Percentiles rank a stretch among this genome's conserved stretches.
Conservation (phyloP, 2,113 vertebrate species). For the Alosa alosa region DNA sequence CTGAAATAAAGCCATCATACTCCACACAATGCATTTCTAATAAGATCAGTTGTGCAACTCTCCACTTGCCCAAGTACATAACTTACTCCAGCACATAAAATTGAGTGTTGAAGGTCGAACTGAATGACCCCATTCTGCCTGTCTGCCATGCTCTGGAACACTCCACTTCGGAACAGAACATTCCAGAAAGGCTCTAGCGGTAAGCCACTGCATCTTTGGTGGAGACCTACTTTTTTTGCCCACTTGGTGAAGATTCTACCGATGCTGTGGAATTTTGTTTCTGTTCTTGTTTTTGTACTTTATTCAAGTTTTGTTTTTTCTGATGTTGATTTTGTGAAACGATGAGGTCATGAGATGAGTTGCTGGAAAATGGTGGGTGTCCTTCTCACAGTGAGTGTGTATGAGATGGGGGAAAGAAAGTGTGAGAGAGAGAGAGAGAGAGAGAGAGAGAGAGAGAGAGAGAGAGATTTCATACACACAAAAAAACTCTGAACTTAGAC, state of each 20-base stretch:
- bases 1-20: not conserved
- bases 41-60: not conserved
- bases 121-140: not conserved
- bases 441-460: not conserved
- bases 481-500: not conserved
- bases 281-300: not conserved
- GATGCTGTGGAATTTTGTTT: not conserved
- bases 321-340: not conserved
- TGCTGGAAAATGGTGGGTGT: not conserved
- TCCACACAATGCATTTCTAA: not conserved
- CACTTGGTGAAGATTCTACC: not conserved
- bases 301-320: not conserved
- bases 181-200: not conserved
- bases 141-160: not conserved
- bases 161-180: not conserved
- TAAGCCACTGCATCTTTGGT: conserved; percentile 3
- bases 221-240: not conserved
- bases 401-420: conserved; percentile 27
- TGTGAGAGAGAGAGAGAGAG: not conserved
- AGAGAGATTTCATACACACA: not conserved
- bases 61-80: not conserved
- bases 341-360: not conserved
- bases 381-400: conserved; percentile 1
- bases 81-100: not conserved
- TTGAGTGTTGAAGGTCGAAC: not conserved